Evolutionary conservation across 1,140 invertebrate genomes (phyloP).

Genomic region (Microvelia longipes): DNA sequence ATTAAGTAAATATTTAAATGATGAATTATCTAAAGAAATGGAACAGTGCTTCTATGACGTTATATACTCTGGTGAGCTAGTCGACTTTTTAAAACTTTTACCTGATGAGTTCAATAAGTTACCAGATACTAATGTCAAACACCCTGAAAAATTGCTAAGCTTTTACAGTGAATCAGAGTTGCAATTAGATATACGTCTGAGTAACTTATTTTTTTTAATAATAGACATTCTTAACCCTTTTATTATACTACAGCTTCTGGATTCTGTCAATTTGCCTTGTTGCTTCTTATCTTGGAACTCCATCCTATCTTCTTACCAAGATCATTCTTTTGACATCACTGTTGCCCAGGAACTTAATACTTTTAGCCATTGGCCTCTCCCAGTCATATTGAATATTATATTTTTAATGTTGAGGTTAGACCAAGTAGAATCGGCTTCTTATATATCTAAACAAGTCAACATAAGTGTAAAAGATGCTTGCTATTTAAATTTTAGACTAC

Average conservation of each 20-base stretch:
- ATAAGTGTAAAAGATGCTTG: conserved; percentile 20
- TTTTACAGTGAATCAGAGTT: conserved; percentile 17
- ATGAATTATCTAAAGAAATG: conserved; percentile 13
- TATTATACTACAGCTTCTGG: conserved; percentile 17
- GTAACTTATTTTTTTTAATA: conserved; percentile 20
- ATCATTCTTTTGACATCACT: conserved; percentile 16
- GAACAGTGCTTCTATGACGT: conserved; percentile 16
- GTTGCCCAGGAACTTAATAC: conserved; percentile 11
- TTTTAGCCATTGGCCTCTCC: conserved; percentile 19
- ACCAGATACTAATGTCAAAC: conserved; percentile 5
- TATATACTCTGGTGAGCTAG: conserved; percentile 15
- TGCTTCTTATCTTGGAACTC: conserved; percentile 20
- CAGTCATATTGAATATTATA: conserved; percentile 23
- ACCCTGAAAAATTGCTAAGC: conserved; percentile 18
- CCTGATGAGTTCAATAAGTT: conserved; percentile 1
- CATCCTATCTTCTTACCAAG: conserved; percentile 20
- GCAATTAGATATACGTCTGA: conserved; percentile 18
- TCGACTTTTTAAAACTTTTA: conserved; percentile 16
- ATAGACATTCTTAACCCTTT: conserved; percentile 19
- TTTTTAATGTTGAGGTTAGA: conserved; percentile 24
- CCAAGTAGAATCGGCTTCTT: conserved; percentile 22
- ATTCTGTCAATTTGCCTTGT: conserved; percentile 16
- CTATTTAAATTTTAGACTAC: conserved; percentile 23
- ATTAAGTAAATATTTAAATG: conserved; percentile 12
- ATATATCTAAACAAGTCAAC: conserved; percentile 17